A percentile compares a stretch with the other conserved stretches of the same genome.
Evolutionary conservation across 2,888 invertebrate species (phyloP).

Genomic region (Lepidocyrtinus sp.): DNA sequence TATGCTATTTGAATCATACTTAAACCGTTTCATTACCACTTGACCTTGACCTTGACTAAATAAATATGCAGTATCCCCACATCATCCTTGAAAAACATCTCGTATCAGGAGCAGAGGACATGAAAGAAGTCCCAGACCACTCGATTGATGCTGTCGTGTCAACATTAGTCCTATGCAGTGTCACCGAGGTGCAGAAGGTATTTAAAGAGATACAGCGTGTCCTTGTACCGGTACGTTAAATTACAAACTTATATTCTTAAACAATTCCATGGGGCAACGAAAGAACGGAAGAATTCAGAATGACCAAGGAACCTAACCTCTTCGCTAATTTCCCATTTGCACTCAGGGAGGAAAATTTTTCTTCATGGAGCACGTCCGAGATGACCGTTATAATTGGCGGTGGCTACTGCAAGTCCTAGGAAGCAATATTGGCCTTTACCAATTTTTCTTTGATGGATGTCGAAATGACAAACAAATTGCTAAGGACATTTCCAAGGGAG

Average conservation of each 20-base stretch:
- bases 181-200: conserved; percentile 64
- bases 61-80: conserved; percentile 54
- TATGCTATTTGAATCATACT: neutral
- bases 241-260: conserved; percentile 23
- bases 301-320: neutral
- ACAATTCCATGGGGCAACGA: no score
- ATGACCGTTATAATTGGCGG: conserved; percentile 62
- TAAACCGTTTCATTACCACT: neutral
- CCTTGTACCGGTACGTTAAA: conserved; percentile 69
- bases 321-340: neutral
- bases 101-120: conserved; percentile 66
- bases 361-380: conserved; percentile 70
- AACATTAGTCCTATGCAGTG: conserved; percentile 70
- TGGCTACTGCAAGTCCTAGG: conserved; percentile 10
- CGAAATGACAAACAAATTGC: conserved; percentile 67
- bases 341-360: conserved; percentile 70
- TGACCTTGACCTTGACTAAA: neutral
- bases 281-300: neutral
- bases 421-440: conserved; percentile 64
- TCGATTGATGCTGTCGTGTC: conserved; percentile 71
- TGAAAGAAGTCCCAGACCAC: conserved; percentile 68
- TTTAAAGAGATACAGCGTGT: conserved; percentile 71
- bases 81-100: conserved; percentile 65
- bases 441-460: conserved; percentile 64
- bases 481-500: conserved; percentile 49